Evolutionary conservation across 2,797 vertebrate species (phyloP), one percentile per base, ranked within the genome.

Genomic region (Hemibagrus guttatus): DNA sequence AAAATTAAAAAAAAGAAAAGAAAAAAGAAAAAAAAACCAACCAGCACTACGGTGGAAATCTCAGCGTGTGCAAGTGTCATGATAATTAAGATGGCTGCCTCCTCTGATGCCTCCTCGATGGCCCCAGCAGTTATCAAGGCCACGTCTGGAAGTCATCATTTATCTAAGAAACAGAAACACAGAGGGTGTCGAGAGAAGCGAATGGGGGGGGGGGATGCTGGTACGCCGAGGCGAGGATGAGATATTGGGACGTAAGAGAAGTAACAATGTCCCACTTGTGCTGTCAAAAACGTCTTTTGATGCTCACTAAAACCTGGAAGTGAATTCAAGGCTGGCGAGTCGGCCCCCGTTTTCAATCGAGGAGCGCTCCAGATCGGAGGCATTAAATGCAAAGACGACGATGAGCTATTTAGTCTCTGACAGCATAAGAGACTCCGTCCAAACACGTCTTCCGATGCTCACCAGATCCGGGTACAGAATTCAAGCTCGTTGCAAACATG

Each of bases 251-350:
- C 59, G 59, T 84, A 7, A 72, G 86, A 89, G 66, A 84, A 89
- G 88, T 84, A 79, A 87, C 83, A 82, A 85, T 79, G 85, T 85
- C 83, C 84, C 82, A 84, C 88, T 88, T 85, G 83, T 46, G 6
- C 88, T 91, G 90, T 92, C 93, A 90, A 92, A 91, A 89, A 90
- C 61, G 85, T 92, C 90, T 90, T 86, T 89, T 91, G 88, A 94
- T 93, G 92, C 91, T 92, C 86, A 72, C 87, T 84, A 90, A 91
- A 90, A 84, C 89, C 79, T 72, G 19, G 46, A 82, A 68, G 14
- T 66, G 59, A 64, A 82, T 66, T 31, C 42, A 31, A 68, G 46
- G 46, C 31, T 54, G 35, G 81, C 12, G 23, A 54, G 19, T 52
- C 28, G 5, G 49, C n/a, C 28, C 16, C n/a, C 63, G 8, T 19